These are phyloP conservation scores for Sminthopsis crassicaudata DNA, from an alignment of 2,113 vertebrate species.

Conservation along the genomic window DNA sequence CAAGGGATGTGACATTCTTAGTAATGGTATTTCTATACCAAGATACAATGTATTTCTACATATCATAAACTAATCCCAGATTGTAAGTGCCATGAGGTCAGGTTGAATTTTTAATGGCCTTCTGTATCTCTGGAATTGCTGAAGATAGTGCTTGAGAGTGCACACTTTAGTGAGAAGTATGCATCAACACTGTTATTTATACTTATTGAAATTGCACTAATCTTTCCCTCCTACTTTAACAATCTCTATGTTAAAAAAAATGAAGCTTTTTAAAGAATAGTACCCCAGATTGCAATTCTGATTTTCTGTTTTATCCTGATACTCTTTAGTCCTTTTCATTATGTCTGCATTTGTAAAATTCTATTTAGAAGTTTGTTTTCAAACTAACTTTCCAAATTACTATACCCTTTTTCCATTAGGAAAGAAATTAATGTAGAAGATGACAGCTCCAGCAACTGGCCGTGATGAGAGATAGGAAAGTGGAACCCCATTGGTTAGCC, in stretches of 20 bases:
- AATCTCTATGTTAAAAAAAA: background rate
- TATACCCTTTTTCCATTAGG: conserved; percentile 50
- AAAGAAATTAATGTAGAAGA: conserved; percentile 60
- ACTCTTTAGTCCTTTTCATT: background rate
- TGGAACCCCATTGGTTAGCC: no score
- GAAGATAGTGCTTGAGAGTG: background rate
- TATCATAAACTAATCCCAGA: background rate
- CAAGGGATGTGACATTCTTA: background rate
- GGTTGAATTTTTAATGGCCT: background rate
- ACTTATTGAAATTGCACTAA: background rate
- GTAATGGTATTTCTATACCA: background rate
- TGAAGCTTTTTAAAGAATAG: background rate
- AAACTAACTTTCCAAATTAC: conserved; percentile 61
- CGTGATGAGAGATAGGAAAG: no score
- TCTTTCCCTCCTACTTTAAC: background rate
- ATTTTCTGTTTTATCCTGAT: background rate
- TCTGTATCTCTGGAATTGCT: background rate
- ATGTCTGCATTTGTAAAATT: conserved; percentile 17
- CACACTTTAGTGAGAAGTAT: background rate
- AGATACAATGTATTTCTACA: background rate
- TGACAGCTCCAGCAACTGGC: conserved; percentile 54
- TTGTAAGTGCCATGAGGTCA: background rate
- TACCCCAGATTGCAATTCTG: background rate
- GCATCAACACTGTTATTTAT: background rate
- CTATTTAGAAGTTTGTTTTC: background rate